A percentile compares a stretch with the other conserved stretches of the same genome.
These are phyloP conservation scores for Carterocephalus palaemon DNA, from an alignment of 2,888 invertebrate species.

Conservation along the genomic window DNA sequence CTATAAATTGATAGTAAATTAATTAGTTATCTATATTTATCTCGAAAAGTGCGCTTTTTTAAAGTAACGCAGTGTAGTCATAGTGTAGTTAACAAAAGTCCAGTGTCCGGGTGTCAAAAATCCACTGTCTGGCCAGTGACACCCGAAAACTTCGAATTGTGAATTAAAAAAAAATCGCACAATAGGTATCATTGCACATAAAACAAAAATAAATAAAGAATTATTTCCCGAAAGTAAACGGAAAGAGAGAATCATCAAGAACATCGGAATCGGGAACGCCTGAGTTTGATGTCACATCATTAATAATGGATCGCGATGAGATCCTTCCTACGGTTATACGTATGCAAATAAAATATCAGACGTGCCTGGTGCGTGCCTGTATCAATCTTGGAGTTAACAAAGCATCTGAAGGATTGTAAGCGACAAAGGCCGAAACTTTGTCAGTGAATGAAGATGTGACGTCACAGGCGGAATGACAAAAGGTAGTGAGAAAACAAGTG, in stretches of 20 bases:
- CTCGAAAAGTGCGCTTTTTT: too few relatives aligned
- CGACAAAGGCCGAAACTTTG: constrained; percentile 40
- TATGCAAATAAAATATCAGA: constrained; percentile 15
- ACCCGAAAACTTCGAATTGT: too few relatives aligned
- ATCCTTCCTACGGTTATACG: not conserved
- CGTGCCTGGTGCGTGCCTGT: constrained; percentile 6
- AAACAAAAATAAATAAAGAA: not conserved
- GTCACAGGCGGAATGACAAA: constrained; percentile 43
- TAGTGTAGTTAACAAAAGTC: too few relatives aligned
- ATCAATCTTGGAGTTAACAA: constrained; percentile 22
- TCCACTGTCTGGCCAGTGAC: too few relatives aligned
- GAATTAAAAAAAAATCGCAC: too few relatives aligned
- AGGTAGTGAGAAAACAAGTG: constrained; percentile 48
- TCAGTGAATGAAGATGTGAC: constrained; percentile 42
- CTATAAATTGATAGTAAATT: too few relatives aligned
- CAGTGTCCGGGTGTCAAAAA: too few relatives aligned
- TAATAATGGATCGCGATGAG: constrained; percentile 12
- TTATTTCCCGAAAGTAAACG: not conserved
- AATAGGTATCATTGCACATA: not conserved
- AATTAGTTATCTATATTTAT: too few relatives aligned
- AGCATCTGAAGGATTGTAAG: constrained; percentile 31
- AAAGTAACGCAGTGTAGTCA: too few relatives aligned
- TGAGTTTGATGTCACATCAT: constrained; percentile 20
- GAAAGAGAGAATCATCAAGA: constrained; percentile 7
- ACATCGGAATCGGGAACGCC: constrained; percentile 2